These are phyloP conservation scores for Serrognathus titanus DNA, from an alignment of 2,888 invertebrate species.

Conservation along the genomic window DNA sequence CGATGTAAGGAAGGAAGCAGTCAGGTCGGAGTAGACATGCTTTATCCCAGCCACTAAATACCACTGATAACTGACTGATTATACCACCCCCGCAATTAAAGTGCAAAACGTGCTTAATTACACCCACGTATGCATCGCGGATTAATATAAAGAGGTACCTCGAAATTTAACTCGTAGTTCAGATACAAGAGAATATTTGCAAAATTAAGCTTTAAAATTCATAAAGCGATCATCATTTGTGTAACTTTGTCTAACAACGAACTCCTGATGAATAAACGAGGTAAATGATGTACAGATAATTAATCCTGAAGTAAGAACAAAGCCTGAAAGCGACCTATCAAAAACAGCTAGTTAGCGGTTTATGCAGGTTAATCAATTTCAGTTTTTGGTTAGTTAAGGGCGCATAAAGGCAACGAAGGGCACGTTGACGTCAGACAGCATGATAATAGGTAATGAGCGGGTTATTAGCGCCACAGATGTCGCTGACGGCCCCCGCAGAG, in stretches of 20 bases:
- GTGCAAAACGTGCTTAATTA: constrained; percentile 6
- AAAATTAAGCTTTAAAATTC: no score
- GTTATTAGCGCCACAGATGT: constrained; percentile 44
- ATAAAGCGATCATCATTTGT: no score
- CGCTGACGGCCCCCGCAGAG: constrained; percentile 39
- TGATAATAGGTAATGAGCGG: constrained; percentile 46
- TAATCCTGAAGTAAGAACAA: constrained; percentile 22
- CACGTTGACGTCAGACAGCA: constrained; percentile 37
- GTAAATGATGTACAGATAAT: constrained; percentile 19
- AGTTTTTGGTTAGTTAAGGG: constrained; percentile 44
- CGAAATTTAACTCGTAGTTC: no score
- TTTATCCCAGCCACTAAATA: constrained; percentile 38
- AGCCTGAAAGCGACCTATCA: constrained; percentile 34
- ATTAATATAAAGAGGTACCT: background rate
- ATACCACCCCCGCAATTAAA: constrained; percentile 10
- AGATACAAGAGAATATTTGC: no score
- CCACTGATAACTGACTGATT: constrained; percentile 31
- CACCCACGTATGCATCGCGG: background rate
- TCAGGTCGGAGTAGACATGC: constrained; percentile 33
- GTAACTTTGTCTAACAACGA: background rate
- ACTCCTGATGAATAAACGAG: constrained; percentile 20
- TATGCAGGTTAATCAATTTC: constrained; percentile 43
- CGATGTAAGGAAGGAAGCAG: constrained; percentile 44
- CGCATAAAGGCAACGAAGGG: constrained; percentile 37
- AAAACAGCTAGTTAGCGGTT: constrained; percentile 42